phyloP scores from a whole-genome alignment of 2,797 vertebrate genomes.

The Catostomus latipinnis region DNA sequence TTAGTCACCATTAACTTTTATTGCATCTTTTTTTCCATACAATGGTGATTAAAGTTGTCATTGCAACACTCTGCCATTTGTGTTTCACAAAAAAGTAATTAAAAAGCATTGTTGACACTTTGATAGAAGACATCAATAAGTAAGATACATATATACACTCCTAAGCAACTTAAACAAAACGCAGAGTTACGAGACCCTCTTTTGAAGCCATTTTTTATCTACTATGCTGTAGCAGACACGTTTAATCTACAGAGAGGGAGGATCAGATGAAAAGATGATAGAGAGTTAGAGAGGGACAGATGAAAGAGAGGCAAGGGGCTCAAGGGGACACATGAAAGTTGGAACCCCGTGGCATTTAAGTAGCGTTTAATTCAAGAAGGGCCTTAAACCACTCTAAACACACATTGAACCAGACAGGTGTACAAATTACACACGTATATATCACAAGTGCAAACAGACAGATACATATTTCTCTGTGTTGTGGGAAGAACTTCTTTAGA shows the following conservation, averaged over 20 bases:
- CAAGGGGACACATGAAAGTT: constrained; percentile 51
- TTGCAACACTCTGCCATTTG: no score
- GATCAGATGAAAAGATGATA: constrained; percentile 50
- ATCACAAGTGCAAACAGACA: constrained; percentile 8
- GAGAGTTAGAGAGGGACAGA: constrained; percentile 34
- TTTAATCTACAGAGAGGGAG: constrained; percentile 47
- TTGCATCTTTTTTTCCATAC: no score
- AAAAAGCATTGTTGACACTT: background rate
- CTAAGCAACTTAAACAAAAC: background rate
- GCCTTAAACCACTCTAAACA: constrained; percentile 15
- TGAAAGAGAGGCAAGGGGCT: constrained; percentile 30
- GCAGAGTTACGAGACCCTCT: background rate
- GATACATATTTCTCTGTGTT: constrained; percentile 8
- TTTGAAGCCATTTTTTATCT: constrained; percentile 48
- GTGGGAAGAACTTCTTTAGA: background rate
- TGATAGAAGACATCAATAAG: background rate
- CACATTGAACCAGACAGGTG: constrained; percentile 40
- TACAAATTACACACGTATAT: constrained; percentile 21
- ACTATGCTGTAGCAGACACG: background rate
- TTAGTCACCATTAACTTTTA: no score
- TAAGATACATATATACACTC: background rate
- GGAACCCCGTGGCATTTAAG: constrained; percentile 40
- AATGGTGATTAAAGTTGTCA: no score
- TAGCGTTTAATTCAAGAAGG: constrained; percentile 41
- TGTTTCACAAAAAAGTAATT: background rate